A percentile compares a stretch with the other conserved stretches of the same genome.
phyloP scores from a whole-genome alignment of 2,113 vertebrate species.

The Merops nubicus region DNA sequence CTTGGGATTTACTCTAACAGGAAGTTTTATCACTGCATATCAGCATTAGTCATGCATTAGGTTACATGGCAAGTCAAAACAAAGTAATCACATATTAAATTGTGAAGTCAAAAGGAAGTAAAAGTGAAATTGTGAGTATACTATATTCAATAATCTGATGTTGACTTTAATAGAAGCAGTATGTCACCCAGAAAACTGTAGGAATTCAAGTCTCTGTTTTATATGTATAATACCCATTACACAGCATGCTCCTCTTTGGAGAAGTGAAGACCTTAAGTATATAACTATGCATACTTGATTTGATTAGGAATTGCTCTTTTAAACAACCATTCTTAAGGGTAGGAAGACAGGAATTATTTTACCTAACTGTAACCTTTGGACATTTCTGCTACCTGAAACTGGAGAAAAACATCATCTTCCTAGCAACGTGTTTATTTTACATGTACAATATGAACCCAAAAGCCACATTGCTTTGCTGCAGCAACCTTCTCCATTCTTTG shows the following conservation, averaged over 20 bases:
- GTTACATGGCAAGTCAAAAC: slow-evolving; percentile 49
- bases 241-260: not conserved
- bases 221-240: not conserved
- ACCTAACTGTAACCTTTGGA: not conserved
- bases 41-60: slow-evolving; percentile 9
- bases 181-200: not conserved
- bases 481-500: not conserved
- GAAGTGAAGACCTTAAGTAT: not conserved
- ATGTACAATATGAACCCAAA: not conserved
- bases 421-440: not conserved
- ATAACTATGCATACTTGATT: not conserved
- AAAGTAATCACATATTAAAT: slow-evolving; percentile 14
- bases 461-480: not conserved
- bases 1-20: slow-evolving; percentile 44
- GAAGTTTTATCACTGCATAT: slow-evolving; percentile 47
- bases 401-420: not conserved
- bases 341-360: not conserved
- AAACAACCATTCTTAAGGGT: not conserved
- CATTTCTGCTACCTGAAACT: not conserved
- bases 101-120: slow-evolving; percentile 11
- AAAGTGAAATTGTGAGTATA: slow-evolving; percentile 4
- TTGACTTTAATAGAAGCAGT: not conserved
- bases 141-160: not conserved
- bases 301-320: not conserved
- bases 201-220: not conserved